Evolutionary conservation across 2,113 vertebrate genomes (phyloP), one percentile per base, ranked within the genome.

Genomic region (Tenebrosternarchus preto): DNA sequence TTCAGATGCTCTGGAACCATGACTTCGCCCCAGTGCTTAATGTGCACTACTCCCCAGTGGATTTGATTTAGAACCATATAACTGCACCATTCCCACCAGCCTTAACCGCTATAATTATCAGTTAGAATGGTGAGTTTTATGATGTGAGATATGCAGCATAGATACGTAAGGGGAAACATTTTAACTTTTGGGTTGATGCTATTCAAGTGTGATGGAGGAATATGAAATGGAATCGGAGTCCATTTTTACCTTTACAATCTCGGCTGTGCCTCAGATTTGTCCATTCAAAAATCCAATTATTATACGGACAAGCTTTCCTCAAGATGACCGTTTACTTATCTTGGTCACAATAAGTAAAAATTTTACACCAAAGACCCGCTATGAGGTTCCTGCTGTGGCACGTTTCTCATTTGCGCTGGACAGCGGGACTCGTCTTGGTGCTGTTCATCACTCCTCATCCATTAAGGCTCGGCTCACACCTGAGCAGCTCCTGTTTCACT

Each of bases 391-490:
- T 12, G n/a, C 60, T 74, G 69, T 80, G 55, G 2, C 60, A 60
- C 75, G 72, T 76, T 71, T 76, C 43, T 82, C 73, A 56, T 80
- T 72, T 77, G 61, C 43, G 72, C 85, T 69, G 82, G 20, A 81
- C 27, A n/a, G 31, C 24, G 80, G 81, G 83, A n/a, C n/a, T n/a
- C n/a, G n/a, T n/a, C 46, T 43, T 53, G 25, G 39, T 31, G 64
- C 50, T 53, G 39, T 83, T 46, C 68, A 77, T 69, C 79, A 36
- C 31, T 87, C 85, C 83, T 89, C 84, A 90, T 91, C 88, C 80
- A 92, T 92, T 88, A 92, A 90, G 84, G 87, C 87, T 87, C 81
- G 33, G 76, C 84, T 86, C 85, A 87, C 87, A 88, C 90, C 90
- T 86, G 88, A 83, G 82, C 36, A 15, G 83, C 89, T 91, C n/a